Percentiles rank a stretch among this genome's conserved stretches.
phyloP scores from a whole-genome alignment of 2,888 invertebrate genomes.

The Lepidochitona cinerea region DNA sequence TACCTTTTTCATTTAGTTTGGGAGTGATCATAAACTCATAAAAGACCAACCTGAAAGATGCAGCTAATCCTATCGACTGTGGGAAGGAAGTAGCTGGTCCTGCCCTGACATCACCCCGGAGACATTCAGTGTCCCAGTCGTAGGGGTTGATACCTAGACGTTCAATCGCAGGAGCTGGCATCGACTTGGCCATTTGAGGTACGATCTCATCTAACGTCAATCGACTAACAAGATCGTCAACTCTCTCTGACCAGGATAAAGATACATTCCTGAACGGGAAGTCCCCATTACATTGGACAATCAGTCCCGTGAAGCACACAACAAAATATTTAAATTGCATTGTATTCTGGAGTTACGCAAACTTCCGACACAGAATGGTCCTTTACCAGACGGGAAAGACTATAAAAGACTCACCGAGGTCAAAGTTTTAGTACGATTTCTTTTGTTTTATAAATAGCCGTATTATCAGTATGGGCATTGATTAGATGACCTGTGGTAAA shows the following conservation, averaged over 20 bases:
- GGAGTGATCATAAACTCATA: too few relatives aligned
- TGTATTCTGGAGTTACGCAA: too few relatives aligned
- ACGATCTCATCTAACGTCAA: conserved; percentile 58
- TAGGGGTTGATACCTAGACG: conserved; percentile 59
- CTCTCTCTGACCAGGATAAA: conserved; percentile 58
- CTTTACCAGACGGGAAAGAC: too few relatives aligned
- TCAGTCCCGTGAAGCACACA: too few relatives aligned
- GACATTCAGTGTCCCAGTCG: conserved; percentile 65
- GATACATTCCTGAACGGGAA: conserved; percentile 62
- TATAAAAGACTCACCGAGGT: too few relatives aligned
- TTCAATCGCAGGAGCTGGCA: conserved; percentile 55
- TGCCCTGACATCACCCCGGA: conserved; percentile 58
- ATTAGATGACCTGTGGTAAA: too few relatives aligned
- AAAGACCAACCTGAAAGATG: conserved; percentile 66
- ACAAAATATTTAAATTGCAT: too few relatives aligned
- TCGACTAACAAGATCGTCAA: conserved; percentile 58
- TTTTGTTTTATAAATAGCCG: too few relatives aligned
- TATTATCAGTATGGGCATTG: too few relatives aligned
- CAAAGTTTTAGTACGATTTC: too few relatives aligned
- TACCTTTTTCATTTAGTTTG: too few relatives aligned
- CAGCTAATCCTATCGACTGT: conserved; percentile 63
- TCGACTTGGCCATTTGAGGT: conserved; percentile 47
- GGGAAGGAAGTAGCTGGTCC: conserved; percentile 66
- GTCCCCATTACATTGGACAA: conserved; percentile 10
- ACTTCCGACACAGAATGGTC: too few relatives aligned